These are phyloP conservation scores for Agapornis roseicollis DNA, from an alignment of 2,113 vertebrate genomes.

Conservation along the genomic window DNA sequence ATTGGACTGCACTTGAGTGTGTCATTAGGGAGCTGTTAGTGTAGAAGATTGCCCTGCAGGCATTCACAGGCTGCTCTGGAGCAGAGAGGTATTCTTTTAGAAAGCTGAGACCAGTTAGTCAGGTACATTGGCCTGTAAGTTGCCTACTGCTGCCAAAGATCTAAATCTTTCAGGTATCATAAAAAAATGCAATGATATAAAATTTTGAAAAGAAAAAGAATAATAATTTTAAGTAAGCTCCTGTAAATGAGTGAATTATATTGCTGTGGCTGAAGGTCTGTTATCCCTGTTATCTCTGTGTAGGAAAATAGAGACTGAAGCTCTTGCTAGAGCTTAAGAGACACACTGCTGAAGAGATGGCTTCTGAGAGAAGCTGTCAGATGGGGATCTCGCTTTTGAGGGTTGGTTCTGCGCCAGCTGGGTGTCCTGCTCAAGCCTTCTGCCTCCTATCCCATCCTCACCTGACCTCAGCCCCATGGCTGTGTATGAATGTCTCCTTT, in stretches of 20 bases:
- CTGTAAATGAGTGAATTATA: not conserved
- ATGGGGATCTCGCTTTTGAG: not conserved
- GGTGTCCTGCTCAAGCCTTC: not conserved
- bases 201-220: not conserved
- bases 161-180: not conserved
- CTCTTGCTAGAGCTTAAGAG: not conserved
- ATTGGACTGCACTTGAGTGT: not conserved
- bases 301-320: not conserved
- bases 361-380: not conserved
- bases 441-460: not conserved
- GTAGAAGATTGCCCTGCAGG: conserved; percentile 18
- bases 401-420: not conserved
- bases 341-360: not conserved
- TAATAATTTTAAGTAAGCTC: not conserved
- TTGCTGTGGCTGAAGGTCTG: not conserved
- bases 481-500: conserved; percentile 48
- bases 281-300: not conserved
- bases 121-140: not conserved
- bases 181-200: not conserved
- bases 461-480: conserved; percentile 19
- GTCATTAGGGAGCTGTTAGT: conserved; percentile 27
- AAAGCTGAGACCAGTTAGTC: conserved; percentile 14
- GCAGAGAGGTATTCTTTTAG: not conserved
- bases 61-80: not conserved
- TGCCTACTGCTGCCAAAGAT: not conserved